A percentile compares a stretch with the other conserved stretches of the same genome.
Evolutionary conservation across 2,797 vertebrate species (phyloP).

Genomic region (Toxotes lorentzi): DNA sequence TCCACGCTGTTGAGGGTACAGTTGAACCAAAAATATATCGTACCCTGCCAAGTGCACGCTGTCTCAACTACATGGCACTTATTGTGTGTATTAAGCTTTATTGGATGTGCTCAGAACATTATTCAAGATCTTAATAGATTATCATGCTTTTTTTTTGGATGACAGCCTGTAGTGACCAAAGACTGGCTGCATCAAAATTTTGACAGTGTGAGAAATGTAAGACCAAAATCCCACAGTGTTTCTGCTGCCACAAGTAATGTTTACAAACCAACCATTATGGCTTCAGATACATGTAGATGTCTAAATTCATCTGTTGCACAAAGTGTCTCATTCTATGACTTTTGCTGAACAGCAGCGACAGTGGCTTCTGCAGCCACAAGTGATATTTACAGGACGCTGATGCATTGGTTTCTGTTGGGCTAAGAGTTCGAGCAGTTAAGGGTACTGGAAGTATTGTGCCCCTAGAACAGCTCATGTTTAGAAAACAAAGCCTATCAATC

Average conservation of each 20-base stretch:
- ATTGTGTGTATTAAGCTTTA: conserved; percentile 23
- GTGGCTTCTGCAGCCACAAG: too few species aligned
- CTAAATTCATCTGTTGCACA: background rate
- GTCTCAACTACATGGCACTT: conserved; percentile 20
- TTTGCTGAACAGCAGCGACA: too few species aligned
- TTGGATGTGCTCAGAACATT: conserved; percentile 23
- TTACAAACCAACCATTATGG: background rate
- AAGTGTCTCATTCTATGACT: too few species aligned
- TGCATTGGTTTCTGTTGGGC: too few species aligned
- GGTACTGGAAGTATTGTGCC: too few species aligned
- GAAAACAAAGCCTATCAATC: too few species aligned
- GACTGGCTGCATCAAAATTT: background rate
- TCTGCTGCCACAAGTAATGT: background rate
- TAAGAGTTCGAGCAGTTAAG: too few species aligned
- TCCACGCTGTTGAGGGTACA: conserved; percentile 48
- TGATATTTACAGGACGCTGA: too few species aligned
- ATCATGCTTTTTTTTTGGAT: background rate
- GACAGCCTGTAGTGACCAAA: background rate
- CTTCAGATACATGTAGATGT: background rate
- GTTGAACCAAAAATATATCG: conserved; percentile 51
- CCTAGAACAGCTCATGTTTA: too few species aligned
- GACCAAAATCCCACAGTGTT: background rate
- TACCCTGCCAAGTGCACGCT: conserved; percentile 24
- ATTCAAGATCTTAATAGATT: conserved; percentile 8
- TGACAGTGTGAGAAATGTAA: background rate